Percentiles rank a stretch among this genome's conserved stretches.
Conservation (phyloP, 2,888 invertebrate genomes). For the Caenorhabditis wallacei region DNA sequence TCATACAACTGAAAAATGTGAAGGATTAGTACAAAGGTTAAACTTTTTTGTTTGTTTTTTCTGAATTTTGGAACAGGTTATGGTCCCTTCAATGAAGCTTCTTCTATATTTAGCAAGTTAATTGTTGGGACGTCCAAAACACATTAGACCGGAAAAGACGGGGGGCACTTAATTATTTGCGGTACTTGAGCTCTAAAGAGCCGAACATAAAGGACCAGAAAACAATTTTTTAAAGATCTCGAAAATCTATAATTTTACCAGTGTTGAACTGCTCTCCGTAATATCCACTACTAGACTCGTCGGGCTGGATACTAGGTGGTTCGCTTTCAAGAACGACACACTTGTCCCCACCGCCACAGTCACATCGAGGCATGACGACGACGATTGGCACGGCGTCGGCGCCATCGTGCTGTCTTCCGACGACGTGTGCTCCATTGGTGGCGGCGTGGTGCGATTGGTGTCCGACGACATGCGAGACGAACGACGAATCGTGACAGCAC, state of each 20-base stretch:
- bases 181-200: slow-evolving; percentile 26
- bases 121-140: slow-evolving; percentile 4
- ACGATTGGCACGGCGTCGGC: slow-evolving; percentile 52
- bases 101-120: too few species aligned
- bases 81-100: too few species aligned
- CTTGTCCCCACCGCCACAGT: slow-evolving; percentile 60
- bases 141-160: slow-evolving; percentile 22
- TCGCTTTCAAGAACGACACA: slow-evolving; percentile 45
- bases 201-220: slow-evolving; percentile 6
- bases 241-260: slow-evolving; percentile 29
- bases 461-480: slow-evolving; percentile 58
- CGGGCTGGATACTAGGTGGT: slow-evolving; percentile 57
- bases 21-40: slow-evolving; percentile 42
- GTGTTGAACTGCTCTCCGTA: slow-evolving; percentile 66
- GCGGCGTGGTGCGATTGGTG: slow-evolving; percentile 35
- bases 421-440: slow-evolving; percentile 55
- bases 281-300: slow-evolving; percentile 65
- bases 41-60: slow-evolving; percentile 8
- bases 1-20: slow-evolving; percentile 83
- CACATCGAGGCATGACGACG: slow-evolving; percentile 63
- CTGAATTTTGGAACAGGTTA: too few species aligned
- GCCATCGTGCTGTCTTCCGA: slow-evolving; percentile 59
- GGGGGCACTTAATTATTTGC: slow-evolving; percentile 29
- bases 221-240: not conserved
- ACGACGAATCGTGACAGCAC: slow-evolving; percentile 73